phyloP scores from a whole-genome alignment of 2,113 vertebrate genomes.

The Romanogobio albipinnatus region DNA sequence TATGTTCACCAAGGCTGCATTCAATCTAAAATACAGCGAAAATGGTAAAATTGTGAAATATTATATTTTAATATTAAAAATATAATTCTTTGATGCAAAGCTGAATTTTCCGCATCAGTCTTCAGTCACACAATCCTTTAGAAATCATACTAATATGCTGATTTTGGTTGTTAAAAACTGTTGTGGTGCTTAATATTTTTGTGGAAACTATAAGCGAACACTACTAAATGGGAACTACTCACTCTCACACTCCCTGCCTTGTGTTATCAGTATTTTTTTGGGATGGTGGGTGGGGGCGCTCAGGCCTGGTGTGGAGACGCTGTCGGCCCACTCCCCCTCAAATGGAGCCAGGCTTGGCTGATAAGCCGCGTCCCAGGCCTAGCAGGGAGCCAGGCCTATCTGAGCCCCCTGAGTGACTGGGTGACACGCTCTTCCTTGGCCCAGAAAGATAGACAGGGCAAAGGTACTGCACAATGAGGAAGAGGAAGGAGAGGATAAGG shows the following conservation, averaged over 20 bases:
- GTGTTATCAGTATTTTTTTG: constrained; percentile 84
- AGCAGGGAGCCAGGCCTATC: constrained; percentile 84
- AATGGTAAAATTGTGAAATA: too few relatives aligned
- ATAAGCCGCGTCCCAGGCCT: constrained; percentile 83
- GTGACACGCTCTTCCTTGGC: constrained; percentile 81
- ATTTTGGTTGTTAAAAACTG: too few relatives aligned
- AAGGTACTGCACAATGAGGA: constrained; percentile 54
- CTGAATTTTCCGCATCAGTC: too few relatives aligned
- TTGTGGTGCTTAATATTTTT: too few relatives aligned
- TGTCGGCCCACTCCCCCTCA: constrained; percentile 69
- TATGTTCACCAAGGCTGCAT: too few relatives aligned
- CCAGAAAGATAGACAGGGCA: constrained; percentile 74
- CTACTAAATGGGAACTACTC: not conserved
- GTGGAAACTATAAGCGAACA: not conserved
- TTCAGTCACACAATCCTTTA: too few relatives aligned
- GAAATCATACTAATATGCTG: too few relatives aligned
- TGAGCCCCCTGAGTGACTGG: constrained; percentile 79
- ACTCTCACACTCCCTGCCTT: constrained; percentile 30
- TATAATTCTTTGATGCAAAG: too few relatives aligned
- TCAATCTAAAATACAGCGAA: too few relatives aligned
- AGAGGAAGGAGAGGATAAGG: constrained; percentile 63
- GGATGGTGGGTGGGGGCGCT: constrained; percentile 80
- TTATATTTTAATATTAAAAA: too few relatives aligned
- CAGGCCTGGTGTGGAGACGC: constrained; percentile 83
- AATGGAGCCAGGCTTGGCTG: constrained; percentile 82